Evolutionary conservation across 2,113 vertebrate genomes (phyloP).

Genomic region (Charadrius vociferus): DNA sequence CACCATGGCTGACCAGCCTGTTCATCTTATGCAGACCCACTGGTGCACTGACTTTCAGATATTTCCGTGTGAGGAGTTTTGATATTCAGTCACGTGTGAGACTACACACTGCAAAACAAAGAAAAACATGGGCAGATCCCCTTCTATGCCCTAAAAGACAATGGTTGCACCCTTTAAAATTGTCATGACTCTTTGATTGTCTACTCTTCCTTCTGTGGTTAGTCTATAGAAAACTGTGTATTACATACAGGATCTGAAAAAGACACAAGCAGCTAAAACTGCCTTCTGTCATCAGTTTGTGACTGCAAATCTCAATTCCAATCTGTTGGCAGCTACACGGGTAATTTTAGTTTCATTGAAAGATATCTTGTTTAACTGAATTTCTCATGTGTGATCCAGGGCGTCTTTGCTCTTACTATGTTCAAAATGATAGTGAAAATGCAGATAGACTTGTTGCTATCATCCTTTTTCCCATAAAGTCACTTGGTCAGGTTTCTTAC

Average conservation of each 20-base stretch:
- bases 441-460: not conserved
- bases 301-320: not conserved
- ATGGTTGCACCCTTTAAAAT: not conserved
- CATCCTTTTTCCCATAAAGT: not conserved
- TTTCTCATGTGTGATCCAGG: not conserved
- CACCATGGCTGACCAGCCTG: not conserved
- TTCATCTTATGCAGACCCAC: rapidly evolving
- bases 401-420: not conserved
- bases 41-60: not conserved
- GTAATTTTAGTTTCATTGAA: not conserved
- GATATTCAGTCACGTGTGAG: not conserved
- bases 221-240: not conserved
- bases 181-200: not conserved
- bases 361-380: not conserved
- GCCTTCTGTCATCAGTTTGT: not conserved
- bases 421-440: not conserved
- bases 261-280: not conserved
- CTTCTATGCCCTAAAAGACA: not conserved
- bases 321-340: not conserved
- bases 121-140: not conserved
- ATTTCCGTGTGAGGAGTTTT: not conserved
- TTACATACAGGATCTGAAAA: not conserved
- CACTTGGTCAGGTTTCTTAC: not conserved
- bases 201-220: not conserved
- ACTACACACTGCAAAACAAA: not conserved